Conservation (phyloP, 2,113 vertebrate genomes). For the Sturnira hondurensis region DNA sequence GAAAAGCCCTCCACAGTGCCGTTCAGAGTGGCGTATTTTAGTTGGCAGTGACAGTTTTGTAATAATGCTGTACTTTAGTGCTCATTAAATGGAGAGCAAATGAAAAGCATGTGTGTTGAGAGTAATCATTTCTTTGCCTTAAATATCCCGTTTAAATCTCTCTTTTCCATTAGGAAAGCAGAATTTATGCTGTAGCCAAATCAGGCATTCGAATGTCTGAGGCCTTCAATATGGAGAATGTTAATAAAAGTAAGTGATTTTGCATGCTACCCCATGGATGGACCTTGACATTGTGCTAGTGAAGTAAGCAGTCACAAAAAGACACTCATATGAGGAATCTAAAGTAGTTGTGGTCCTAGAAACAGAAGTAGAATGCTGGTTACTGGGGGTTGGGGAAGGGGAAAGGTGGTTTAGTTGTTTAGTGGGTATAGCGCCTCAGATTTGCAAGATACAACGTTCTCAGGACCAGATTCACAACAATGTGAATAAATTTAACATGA, state of each 20-base stretch:
- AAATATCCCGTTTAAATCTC: slow-evolving; percentile 45
- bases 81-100: slow-evolving; percentile 28
- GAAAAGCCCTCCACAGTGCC: not conserved
- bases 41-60: slow-evolving; percentile 8
- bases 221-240: slow-evolving; percentile 84
- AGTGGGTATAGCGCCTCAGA: not conserved
- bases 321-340: not conserved
- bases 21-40: not conserved
- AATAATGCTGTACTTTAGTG: not conserved
- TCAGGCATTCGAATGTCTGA: slow-evolving; percentile 96
- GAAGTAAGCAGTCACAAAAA: not conserved
- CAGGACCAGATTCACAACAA: not conserved
- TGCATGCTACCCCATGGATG: not conserved
- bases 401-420: not conserved
- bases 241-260: slow-evolving; percentile 88
- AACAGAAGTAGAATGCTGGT: not conserved
- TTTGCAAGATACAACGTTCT: not conserved
- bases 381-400: not conserved
- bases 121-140: slow-evolving; percentile 21
- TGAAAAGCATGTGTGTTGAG: slow-evolving; percentile 15
- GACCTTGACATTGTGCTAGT: not conserved
- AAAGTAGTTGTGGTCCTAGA: not conserved
- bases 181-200: slow-evolving; percentile 97
- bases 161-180: slow-evolving; percentile 89
- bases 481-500: not conserved